Conservation (phyloP, 2,888 invertebrate species). For the Icerya purchasi region DNA sequence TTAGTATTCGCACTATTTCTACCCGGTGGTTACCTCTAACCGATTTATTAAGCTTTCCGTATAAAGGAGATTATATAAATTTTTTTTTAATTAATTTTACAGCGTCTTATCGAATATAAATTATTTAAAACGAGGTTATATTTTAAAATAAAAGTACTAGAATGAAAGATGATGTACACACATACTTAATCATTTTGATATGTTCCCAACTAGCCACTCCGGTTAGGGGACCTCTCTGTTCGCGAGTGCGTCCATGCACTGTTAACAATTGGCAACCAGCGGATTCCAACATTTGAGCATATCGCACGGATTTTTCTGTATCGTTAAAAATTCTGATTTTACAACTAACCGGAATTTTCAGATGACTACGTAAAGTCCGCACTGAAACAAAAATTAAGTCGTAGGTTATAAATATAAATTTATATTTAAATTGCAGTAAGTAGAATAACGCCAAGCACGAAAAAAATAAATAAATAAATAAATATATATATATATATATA, state of each 20-base stretch:
- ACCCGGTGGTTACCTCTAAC: too few relatives aligned
- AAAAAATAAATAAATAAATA: constrained; percentile 1
- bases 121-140: too few relatives aligned
- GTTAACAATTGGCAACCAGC: constrained; percentile 82
- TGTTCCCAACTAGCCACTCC: constrained; percentile 87
- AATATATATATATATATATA: constrained; percentile 3
- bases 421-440: background rate
- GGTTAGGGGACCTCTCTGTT: constrained; percentile 88
- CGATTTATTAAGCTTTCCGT: too few relatives aligned
- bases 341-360: constrained; percentile 81
- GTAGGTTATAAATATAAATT: background rate
- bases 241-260: constrained; percentile 85
- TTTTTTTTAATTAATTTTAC: too few relatives aligned
- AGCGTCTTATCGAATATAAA: too few relatives aligned
- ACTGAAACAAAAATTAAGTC: constrained; percentile 34
- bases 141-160: too few relatives aligned
- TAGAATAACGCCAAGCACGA: background rate
- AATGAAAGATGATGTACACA: too few relatives aligned
- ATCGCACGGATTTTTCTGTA: constrained; percentile 62
- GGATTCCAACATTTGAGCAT: constrained; percentile 84
- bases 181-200: constrained; percentile 76
- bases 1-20: too few relatives aligned
- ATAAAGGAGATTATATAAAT: too few relatives aligned
- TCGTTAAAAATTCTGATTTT: constrained; percentile 83
- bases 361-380: constrained; percentile 39